A percentile compares a stretch with the other conserved stretches of the same genome.
These are phyloP conservation scores for Drosophila falleni DNA, from an alignment of 2,888 invertebrate species.

Conservation along the genomic window DNA sequence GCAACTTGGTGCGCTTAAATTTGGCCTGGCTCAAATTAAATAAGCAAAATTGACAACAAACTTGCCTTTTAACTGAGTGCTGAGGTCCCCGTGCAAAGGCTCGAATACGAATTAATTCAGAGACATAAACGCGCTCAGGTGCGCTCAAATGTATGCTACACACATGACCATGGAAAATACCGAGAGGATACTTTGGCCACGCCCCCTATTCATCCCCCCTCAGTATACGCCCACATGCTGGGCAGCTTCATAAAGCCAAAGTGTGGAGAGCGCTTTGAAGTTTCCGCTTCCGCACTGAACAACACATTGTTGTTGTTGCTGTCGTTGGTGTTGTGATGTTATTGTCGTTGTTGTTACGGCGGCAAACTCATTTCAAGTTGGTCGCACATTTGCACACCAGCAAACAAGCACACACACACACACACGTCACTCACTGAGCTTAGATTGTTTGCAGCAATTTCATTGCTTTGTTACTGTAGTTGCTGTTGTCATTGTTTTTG, in stretches of 20 bases:
- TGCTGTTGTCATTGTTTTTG: conserved; percentile 17
- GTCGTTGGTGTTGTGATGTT: conserved; percentile 52
- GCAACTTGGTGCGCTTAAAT: conserved; percentile 55
- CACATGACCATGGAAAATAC: conserved; percentile 18
- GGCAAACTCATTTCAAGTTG: conserved; percentile 74
- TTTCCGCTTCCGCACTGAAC: conserved; percentile 74
- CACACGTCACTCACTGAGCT: too few species aligned
- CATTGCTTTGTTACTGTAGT: conserved; percentile 29
- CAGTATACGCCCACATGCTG: conserved; percentile 29
- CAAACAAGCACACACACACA: conserved; percentile 17
- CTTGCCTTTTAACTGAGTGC: conserved; percentile 29
- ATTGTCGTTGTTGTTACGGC: conserved; percentile 25
- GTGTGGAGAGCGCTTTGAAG: conserved; percentile 77
- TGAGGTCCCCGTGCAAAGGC: conserved; percentile 26
- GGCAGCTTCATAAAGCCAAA: conserved; percentile 70
- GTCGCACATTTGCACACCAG: conserved; percentile 60
- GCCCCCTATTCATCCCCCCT: background rate
- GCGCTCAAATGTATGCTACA: conserved; percentile 29
- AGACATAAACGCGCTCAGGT: conserved; percentile 53
- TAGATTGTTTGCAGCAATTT: too few species aligned
- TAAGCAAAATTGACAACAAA: conserved; percentile 75
- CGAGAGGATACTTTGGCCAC: background rate
- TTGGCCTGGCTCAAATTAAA: conserved; percentile 61
- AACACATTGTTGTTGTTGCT: conserved; percentile 58
- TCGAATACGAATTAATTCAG: conserved; percentile 71